Evolutionary conservation across 2,113 vertebrate species (phyloP).

Genomic region (Festucalex cinctus): DNA sequence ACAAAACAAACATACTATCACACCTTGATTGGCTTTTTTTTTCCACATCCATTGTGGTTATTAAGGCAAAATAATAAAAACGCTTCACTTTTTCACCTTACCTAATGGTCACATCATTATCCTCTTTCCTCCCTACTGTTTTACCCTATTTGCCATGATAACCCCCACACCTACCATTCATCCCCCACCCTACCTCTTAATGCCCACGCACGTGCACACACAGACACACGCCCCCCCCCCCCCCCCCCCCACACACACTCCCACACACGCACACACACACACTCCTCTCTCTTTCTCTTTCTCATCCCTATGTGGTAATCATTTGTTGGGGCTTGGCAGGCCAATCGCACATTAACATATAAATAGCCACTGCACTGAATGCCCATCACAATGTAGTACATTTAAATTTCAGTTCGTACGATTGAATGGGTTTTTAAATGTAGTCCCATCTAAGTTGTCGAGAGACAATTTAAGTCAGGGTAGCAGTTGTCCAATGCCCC

Average conservation of each 20-base stretch:
- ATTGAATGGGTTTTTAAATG: constrained; percentile 99
- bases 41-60: neutral
- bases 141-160: neutral
- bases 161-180: neutral
- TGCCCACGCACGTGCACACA: neutral
- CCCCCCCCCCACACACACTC: constrained; percentile 12
- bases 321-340: constrained; percentile 95
- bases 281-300: constrained; percentile 64
- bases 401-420: constrained; percentile 99
- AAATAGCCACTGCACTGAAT: constrained; percentile 95
- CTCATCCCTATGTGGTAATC: constrained; percentile 92
- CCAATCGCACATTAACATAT: constrained; percentile 97
- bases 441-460: constrained; percentile 90
- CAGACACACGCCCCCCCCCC: constrained; percentile 23
- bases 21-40: no score
- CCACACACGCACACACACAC: neutral
- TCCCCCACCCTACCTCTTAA: constrained; percentile 5
- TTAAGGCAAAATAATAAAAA: neutral
- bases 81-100: no score
- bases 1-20: no score
- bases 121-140: neutral
- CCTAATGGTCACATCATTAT: neutral
- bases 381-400: constrained; percentile 99
- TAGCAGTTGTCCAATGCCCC: constrained; percentile 85
- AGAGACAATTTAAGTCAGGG: constrained; percentile 97